Base-by-base conservation (phyloP, 2,888 invertebrate species). In the Pristionchus arcanus region DNA sequence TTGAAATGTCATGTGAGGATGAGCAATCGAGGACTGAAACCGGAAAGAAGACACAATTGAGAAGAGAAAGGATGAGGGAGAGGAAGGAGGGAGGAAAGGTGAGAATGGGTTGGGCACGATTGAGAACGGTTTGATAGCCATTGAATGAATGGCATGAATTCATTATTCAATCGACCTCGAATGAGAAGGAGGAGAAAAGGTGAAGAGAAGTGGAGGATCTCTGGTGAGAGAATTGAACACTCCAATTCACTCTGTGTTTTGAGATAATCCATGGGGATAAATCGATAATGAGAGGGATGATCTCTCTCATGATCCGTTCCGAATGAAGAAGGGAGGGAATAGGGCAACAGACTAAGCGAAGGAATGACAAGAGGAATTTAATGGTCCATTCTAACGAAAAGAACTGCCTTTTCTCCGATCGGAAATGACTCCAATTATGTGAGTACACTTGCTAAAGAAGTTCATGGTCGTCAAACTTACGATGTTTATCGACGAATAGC, bases 391-490 rank as follows among this genome's bases (percentile, higher is more conserved):
- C 71, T 5, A 42, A 77, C 77, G 31, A 77, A 77, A 77, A 77
- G 77, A 77, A 77, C 37, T 77, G 42, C 77, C 77, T 77, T 63
- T 71, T 3, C 77, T 42, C 77, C 37, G n/a, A 42, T 77, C 77
- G 77, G 77, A 77, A 77, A 77, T 77, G 77, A 37, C 77, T 77
- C 77, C 77, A 77, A 77, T 77, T 77, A 77, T 42, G 25, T 77
- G 77, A 31, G 42, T 19, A 77, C 37, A 42, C 37, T 28, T 9
- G 25, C 42, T 42, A 42, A 37, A 37, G 77, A 37, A 77, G 77
- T 77, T 77, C 42, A 77, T 42, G 77, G 42, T 77, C 42, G 42
- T 77, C 77, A 77, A 77, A 77, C 37, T 77, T 77, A 77, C 77
- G 77, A 77, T 77, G 77, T 77, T 77, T 77, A 77, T 37, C 37